phyloP scores from a whole-genome alignment of 2,797 vertebrate genomes.

The Euthynnus affinis region DNA sequence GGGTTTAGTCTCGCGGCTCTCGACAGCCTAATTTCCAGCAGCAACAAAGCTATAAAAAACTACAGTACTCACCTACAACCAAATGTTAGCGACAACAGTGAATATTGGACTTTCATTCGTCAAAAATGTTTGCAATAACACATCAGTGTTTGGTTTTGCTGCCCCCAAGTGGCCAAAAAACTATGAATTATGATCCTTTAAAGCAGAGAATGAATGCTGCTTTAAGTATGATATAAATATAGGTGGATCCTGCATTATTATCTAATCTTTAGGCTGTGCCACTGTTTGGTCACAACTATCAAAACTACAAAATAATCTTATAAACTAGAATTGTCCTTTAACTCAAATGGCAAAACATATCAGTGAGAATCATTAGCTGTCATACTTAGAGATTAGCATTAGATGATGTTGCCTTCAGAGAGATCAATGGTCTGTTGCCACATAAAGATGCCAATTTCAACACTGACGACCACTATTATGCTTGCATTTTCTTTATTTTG shows the following conservation, averaged over 20 bases:
- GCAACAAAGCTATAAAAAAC: too few species aligned
- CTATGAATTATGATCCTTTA: too few species aligned
- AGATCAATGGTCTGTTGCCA: background rate
- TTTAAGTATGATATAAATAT: too few species aligned
- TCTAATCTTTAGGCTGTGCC: background rate
- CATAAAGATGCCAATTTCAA: background rate
- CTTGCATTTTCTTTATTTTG: constrained; percentile 44
- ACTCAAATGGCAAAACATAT: background rate
- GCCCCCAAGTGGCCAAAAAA: too few species aligned
- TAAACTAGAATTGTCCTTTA: background rate
- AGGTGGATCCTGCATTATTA: background rate
- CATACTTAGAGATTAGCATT: background rate
- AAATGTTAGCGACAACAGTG: too few species aligned
- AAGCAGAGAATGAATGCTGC: too few species aligned
- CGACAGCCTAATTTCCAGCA: too few species aligned
- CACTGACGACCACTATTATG: constrained; percentile 4
- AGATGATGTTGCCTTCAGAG: background rate
- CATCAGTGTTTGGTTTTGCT: too few species aligned
- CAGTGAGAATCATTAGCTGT: background rate
- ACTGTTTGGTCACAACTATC: background rate
- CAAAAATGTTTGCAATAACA: too few species aligned
- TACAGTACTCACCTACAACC: too few species aligned
- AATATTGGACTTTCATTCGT: too few species aligned
- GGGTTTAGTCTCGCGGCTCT: too few species aligned
- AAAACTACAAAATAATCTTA: background rate